Evolutionary conservation across 2,797 vertebrate genomes (phyloP).

Genomic region (Platyrinchus mystaceus): DNA sequence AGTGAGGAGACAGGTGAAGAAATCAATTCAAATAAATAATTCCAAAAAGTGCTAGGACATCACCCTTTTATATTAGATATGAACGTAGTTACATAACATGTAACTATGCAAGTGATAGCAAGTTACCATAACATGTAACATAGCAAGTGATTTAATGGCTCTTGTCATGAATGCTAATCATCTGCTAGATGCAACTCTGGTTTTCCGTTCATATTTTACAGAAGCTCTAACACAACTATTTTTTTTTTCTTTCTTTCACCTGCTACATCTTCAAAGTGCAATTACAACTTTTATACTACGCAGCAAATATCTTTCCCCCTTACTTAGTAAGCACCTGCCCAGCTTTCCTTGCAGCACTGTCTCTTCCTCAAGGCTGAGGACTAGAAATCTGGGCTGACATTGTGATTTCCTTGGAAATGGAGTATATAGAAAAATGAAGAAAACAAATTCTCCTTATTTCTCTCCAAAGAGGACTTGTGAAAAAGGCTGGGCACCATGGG

Average conservation of each 20-base stretch:
- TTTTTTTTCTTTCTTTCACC: not conserved
- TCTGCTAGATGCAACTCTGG: not conserved
- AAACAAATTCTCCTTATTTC: not conserved
- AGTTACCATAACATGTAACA: not conserved
- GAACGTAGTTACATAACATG: not conserved
- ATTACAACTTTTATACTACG: not conserved
- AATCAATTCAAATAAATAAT: slow-evolving; percentile 6
- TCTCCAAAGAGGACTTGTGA: not conserved
- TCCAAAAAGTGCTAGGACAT: not conserved
- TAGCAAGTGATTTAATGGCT: slow-evolving; percentile 32
- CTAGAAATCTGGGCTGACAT: not conserved
- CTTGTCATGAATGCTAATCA: slow-evolving; percentile 25
- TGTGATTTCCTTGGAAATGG: not conserved
- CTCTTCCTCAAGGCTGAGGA: not conserved
- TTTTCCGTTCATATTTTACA: slow-evolving; percentile 32
- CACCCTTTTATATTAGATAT: not conserved
- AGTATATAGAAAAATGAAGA: not conserved
- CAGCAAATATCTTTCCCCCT: not conserved
- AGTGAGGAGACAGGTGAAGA: not conserved
- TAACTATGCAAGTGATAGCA: too few species aligned
- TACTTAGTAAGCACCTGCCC: not conserved
- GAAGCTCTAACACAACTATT: not conserved
- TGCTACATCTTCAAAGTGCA: not conserved
- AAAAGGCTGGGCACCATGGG: not conserved
- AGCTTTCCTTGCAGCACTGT: not conserved